These are phyloP conservation scores for Pleuronectes platessa DNA, from an alignment of 2,113 vertebrate species.

Conservation along the genomic window DNA sequence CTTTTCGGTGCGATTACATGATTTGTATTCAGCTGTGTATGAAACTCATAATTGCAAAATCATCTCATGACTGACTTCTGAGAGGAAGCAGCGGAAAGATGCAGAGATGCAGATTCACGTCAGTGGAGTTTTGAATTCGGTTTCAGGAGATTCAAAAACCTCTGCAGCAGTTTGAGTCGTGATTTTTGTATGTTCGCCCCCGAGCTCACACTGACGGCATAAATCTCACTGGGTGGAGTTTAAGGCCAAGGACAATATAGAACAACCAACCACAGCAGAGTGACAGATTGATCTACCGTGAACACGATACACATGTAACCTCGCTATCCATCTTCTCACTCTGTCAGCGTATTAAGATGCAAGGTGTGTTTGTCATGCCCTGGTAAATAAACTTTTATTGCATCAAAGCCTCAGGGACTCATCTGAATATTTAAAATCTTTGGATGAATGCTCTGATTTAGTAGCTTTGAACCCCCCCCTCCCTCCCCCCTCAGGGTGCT, in stretches of 20 bases:
- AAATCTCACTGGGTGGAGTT: slow-evolving; percentile 68
- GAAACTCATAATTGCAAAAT: slow-evolving; percentile 17
- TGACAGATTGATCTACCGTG: slow-evolving; percentile 74
- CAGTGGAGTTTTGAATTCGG: slow-evolving; percentile 36
- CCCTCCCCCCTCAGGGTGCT: slow-evolving; percentile 42
- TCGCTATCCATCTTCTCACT: slow-evolving; percentile 65
- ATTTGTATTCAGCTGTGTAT: slow-evolving; percentile 23
- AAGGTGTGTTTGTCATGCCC: slow-evolving; percentile 70
- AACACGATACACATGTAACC: slow-evolving; percentile 72
- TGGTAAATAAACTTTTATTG: slow-evolving; percentile 79
- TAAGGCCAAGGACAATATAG: slow-evolving; percentile 77
- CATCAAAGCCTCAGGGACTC: slow-evolving; percentile 64
- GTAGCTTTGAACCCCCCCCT: slow-evolving; percentile 53
- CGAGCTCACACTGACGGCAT: slow-evolving; percentile 41
- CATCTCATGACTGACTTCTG: slow-evolving; percentile 21
- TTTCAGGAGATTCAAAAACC: slow-evolving; percentile 48
- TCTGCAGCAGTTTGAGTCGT: slow-evolving; percentile 26
- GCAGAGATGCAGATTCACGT: slow-evolving; percentile 26
- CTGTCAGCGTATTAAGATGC: slow-evolving; percentile 72
- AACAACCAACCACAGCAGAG: slow-evolving; percentile 61
- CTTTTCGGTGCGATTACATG: slow-evolving; percentile 6
- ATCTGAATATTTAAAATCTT: slow-evolving; percentile 80
- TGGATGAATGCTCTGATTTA: slow-evolving; percentile 72
- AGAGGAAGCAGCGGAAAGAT: slow-evolving; percentile 15
- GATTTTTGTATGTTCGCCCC: slow-evolving; percentile 43